phyloP scores from a whole-genome alignment of 1,140 invertebrate genomes.

The Oncopodura yosiiana region DNA sequence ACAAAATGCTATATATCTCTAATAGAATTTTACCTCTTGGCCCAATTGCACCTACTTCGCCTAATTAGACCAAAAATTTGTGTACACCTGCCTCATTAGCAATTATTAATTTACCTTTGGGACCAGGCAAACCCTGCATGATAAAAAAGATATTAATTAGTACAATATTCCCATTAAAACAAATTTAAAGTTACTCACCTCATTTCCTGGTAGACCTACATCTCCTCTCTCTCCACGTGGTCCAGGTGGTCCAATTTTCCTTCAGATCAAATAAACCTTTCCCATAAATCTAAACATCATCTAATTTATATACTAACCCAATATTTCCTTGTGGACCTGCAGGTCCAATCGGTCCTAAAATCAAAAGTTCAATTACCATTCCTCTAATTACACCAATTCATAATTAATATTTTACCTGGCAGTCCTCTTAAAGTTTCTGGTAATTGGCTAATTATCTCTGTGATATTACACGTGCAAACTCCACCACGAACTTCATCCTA shows the following conservation, averaged over 20 bases:
- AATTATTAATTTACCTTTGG: slow-evolving; percentile 16
- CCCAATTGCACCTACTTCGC: slow-evolving; percentile 36
- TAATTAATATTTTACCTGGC: slow-evolving; percentile 2
- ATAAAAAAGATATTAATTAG: too few relatives aligned
- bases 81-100: not conserved
- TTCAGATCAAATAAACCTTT: too few relatives aligned
- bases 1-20: slow-evolving; percentile 12
- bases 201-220: too few relatives aligned
- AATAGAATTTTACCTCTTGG: slow-evolving; percentile 43
- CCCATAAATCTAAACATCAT: too few relatives aligned
- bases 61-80: slow-evolving; percentile 2
- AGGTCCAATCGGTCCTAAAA: slow-evolving; percentile 10
- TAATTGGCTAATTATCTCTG: slow-evolving; percentile 25
- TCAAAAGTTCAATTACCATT: not conserved
- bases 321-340: slow-evolving; percentile 24
- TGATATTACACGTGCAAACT: slow-evolving; percentile 30
- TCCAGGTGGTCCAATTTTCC: slow-evolving; percentile 29
- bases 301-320: slow-evolving; percentile 29
- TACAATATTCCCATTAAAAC: not conserved
- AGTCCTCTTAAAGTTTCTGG: slow-evolving; percentile 30
- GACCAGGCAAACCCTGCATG: slow-evolving; percentile 30
- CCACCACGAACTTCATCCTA: slow-evolving; percentile 8
- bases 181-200: not conserved
- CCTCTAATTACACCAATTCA: not conserved
- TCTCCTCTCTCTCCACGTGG: too few relatives aligned